Base-by-base conservation (phyloP, 2,797 vertebrate genomes). In the Xyrichtys novacula region DNA sequence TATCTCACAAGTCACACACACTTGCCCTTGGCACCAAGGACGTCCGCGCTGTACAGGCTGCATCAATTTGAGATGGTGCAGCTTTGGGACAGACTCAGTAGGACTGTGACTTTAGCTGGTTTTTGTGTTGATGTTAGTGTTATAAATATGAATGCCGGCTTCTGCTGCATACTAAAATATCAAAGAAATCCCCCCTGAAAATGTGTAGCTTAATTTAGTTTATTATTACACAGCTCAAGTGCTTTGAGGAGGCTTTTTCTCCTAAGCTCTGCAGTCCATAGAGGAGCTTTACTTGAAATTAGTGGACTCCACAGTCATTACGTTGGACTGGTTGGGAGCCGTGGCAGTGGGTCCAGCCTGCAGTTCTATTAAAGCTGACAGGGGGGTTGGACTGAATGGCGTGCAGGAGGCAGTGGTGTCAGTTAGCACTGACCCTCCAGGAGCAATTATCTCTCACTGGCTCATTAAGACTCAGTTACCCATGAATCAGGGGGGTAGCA, bases 361-460 rank as follows among this genome's bases (percentile, higher is more conserved):
- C 16, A 23, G 58, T 84, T 64, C 31, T 54, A 66, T 67, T 77
- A 46, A 55, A 64, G 4, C 65, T 34, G 65, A 78, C 68, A 29
- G 36, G 25, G 36, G 25, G 47, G 22, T 60, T 55, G 69, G 74
- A 82, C 61, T 78, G 68, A 80, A 52, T 84, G 71, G 74, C 68
- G 43, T 43, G 40, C 31, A 67, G 59, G 55, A 81, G 50, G 64
- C 71, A 56, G 71, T 8, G 54, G 71, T 87, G 80, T 76, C 78
- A 66, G 68, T 83, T 75, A 65, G 50, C 55, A 1, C 55, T 56
- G 74, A 60, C 68, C 83, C 86, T 85, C 25, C 31, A 82, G 85
- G 75, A 80, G 76, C 83, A 89, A 90, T 92, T 92, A 89, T 84
- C 79, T 74, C 66, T 69, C 47, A 26, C 10, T 55, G 69, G 60